Evolutionary conservation across 1,140 invertebrate genomes (phyloP), one percentile per base, ranked within the genome.

Genomic region (Sweltsa coloradensis): DNA sequence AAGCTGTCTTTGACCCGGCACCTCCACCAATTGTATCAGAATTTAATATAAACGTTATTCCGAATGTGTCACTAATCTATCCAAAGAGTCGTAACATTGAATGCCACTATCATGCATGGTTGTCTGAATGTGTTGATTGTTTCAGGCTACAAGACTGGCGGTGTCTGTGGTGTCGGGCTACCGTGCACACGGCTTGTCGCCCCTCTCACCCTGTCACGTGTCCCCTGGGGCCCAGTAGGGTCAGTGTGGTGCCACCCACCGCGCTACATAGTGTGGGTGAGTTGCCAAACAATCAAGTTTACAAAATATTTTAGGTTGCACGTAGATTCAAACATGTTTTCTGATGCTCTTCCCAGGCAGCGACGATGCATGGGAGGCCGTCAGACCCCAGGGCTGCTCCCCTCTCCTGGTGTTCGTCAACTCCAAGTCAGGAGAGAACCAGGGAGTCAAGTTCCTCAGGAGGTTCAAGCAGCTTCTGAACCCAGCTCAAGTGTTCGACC

Each of bases 391-490:
- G 47, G 81, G 78, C 41, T 87, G 84, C 50, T 86, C 82, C 49
- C 92, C 93, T 25, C 76, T 97, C n/a, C 75, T 97, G 47, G 92
- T 97, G 34, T 96, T 96, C 63, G 91, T 97, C 52, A 97, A 97
- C 70, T 95, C 92, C 39, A 94, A 96, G 70, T 94, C 90, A 48
- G 93, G 93, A 55, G 93, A 97, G 72, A 96, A 96, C 70, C 90
- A 93, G 71, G 93, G n/a, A 50, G 81, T 96, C n/a, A 93, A 94
- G 67, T 96, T 97, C 71, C 75, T 97, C 34, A 73, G 91, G 48
- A 77, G 92, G 49, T 96, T 97, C 66, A 95, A 94, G 62, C 93
- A 97, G 64, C 75, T 97, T 37, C 70, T 97, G 25, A 97, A 97
- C 72, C 93, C 94, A 9, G 91, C 91, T 48, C 93, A 97, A 74